Conservation (phyloP, 2,113 vertebrate genomes). For the Glaucidium brasilianum region DNA sequence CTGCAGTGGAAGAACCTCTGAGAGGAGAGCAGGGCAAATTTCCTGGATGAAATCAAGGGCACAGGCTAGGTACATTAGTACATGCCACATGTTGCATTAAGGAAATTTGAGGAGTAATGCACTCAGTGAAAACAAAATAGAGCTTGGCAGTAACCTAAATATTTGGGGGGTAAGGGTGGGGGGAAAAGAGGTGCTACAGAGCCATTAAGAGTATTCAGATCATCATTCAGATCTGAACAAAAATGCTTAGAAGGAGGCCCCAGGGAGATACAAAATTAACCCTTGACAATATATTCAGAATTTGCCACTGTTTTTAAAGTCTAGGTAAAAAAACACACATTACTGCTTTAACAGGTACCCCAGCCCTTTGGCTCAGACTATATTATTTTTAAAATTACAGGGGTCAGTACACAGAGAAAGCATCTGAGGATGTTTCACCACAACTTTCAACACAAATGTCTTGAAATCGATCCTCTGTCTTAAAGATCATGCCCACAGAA, state of each 20-base stretch:
- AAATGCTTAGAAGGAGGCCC: background rate
- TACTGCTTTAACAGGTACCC: background rate
- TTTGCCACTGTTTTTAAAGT: background rate
- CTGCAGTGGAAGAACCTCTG: background rate
- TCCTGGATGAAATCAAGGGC: background rate
- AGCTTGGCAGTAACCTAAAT: background rate
- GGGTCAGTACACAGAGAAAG: background rate
- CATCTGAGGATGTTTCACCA: background rate
- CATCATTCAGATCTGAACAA: background rate
- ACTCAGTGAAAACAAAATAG: background rate
- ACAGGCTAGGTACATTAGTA: background rate
- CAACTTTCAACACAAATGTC: background rate
- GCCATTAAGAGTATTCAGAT: background rate
- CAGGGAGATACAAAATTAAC: background rate
- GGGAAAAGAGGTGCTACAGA: background rate
- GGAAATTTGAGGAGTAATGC: background rate
- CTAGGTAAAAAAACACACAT: background rate
- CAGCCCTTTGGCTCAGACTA: background rate
- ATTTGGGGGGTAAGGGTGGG: background rate
- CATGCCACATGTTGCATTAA: background rate
- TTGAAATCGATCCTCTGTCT: background rate
- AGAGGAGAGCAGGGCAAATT: background rate
- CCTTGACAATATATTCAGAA: background rate
- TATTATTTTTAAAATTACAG: background rate
- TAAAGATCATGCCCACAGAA: background rate